Evolutionary conservation across 2,113 vertebrate species (phyloP).

Genomic region (Thunnus thynnus): DNA sequence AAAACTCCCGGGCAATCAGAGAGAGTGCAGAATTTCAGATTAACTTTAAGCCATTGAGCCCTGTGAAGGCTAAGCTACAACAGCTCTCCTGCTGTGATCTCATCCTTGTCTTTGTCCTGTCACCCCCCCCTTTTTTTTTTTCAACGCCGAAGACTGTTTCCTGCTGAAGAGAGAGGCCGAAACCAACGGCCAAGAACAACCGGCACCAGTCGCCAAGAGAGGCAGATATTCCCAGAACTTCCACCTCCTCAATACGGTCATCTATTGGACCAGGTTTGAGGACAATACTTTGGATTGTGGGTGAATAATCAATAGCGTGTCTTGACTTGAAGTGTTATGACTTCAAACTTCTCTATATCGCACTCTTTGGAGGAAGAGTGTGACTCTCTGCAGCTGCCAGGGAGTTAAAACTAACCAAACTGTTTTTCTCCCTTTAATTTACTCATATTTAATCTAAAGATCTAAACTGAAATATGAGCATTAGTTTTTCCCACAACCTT

Average conservation of each 20-base stretch:
- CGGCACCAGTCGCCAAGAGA: constrained; percentile 36
- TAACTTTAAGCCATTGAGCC: constrained; percentile 72
- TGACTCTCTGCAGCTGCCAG: neutral
- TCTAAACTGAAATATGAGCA: neutral
- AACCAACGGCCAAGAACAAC: constrained; percentile 64
- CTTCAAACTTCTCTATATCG: neutral
- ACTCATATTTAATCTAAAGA: neutral
- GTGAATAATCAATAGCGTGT: neutral
- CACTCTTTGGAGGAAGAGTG: neutral
- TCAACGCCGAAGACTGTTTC: constrained; percentile 43
- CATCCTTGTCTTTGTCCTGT: constrained; percentile 64
- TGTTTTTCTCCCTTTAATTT: neutral
- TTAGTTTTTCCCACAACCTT: neutral
- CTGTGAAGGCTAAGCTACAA: constrained; percentile 72
- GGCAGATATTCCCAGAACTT: constrained; percentile 68
- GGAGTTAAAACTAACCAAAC: neutral
- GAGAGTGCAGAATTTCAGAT: constrained; percentile 71
- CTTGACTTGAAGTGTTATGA: neutral
- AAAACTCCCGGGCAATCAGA: constrained; percentile 62
- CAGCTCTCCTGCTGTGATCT: constrained; percentile 76
- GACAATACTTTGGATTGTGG: neutral
- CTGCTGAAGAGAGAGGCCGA: constrained; percentile 46
- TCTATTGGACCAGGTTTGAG: constrained; percentile 30
- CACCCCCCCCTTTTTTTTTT: constrained; percentile 40
- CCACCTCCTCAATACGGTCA: constrained; percentile 37